Conservation (phyloP, 2,113 vertebrate species). For the Callopanchax toddi region DNA sequence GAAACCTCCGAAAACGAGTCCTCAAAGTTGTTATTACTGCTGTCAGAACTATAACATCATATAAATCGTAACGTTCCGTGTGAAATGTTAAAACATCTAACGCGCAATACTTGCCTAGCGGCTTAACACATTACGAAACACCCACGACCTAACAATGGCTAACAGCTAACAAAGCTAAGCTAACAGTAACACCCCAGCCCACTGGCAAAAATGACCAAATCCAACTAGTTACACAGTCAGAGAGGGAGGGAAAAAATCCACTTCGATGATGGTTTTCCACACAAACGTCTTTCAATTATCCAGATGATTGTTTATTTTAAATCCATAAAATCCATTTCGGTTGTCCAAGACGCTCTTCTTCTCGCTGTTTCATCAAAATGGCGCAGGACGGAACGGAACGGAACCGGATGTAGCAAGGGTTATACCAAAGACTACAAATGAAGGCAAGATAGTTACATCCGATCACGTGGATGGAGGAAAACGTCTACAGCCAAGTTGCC, state of each 20-base stretch:
- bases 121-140: slow-evolving; percentile 31
- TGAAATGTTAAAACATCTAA: slow-evolving; percentile 22
- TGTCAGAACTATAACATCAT: background rate
- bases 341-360: slow-evolving; percentile 6
- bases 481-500: too few relatives aligned
- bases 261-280: background rate
- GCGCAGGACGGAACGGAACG: slow-evolving; percentile 63
- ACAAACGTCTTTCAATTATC: background rate
- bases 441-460: background rate
- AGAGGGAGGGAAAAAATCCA: background rate
- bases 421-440: background rate
- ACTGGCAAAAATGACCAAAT: slow-evolving; percentile 20
- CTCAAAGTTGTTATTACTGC: background rate
- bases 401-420: slow-evolving; percentile 44
- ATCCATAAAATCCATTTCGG: slow-evolving; percentile 61
- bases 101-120: slow-evolving; percentile 41
- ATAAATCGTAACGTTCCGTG: background rate
- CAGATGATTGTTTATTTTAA: slow-evolving; percentile 29
- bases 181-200: slow-evolving; percentile 18
- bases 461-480: background rate
- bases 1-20: slow-evolving; percentile 23
- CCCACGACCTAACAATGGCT: slow-evolving; percentile 45
- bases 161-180: slow-evolving; percentile 28
- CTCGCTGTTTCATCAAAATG: slow-evolving; percentile 79
- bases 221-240: background rate